Conservation (phyloP, 2,888 invertebrate species). For the Pediacus dermestoides region DNA sequence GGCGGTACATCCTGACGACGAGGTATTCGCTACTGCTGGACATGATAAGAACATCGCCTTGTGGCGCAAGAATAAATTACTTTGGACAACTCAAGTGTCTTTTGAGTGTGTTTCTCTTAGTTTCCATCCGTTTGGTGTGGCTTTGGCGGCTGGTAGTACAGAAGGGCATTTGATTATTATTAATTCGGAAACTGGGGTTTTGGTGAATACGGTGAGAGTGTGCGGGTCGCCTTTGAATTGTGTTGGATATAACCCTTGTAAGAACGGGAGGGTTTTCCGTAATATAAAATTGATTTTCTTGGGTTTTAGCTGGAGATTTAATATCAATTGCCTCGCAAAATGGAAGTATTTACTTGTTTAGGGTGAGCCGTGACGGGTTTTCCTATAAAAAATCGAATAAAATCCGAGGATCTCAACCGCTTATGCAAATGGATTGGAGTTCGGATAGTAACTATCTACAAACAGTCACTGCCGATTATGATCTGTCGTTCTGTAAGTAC, state of each 20-base stretch:
- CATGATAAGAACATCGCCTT: slow-evolving; percentile 86
- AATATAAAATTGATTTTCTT: slow-evolving; percentile 3
- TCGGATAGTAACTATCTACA: slow-evolving; percentile 83
- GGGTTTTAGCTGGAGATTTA: slow-evolving; percentile 70
- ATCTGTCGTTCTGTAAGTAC: slow-evolving; percentile 79
- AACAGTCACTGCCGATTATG: slow-evolving; percentile 86
- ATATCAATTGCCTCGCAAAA: slow-evolving; percentile 90
- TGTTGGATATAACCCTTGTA: slow-evolving; percentile 84
- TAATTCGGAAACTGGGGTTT: slow-evolving; percentile 81
- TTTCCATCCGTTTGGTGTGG: slow-evolving; percentile 84
- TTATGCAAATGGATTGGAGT: slow-evolving; percentile 89
- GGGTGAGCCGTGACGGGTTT: slow-evolving; percentile 84
- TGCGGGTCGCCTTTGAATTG: slow-evolving; percentile 85
- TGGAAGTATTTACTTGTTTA: slow-evolving; percentile 77
- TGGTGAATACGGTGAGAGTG: slow-evolving; percentile 79
- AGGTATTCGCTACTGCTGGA: slow-evolving; percentile 88
- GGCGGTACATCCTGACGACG: slow-evolving; percentile 86
- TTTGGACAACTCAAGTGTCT: slow-evolving; percentile 82
- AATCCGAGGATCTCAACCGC: slow-evolving; percentile 78
- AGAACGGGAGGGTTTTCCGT: slow-evolving; percentile 28
- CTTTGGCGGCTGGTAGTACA: slow-evolving; percentile 83
- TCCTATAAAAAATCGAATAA: slow-evolving; percentile 87
- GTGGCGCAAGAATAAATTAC: slow-evolving; percentile 84
- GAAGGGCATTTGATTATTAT: slow-evolving; percentile 85
- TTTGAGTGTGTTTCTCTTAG: slow-evolving; percentile 85